Base-by-base conservation (phyloP, 2,113 vertebrate species). In the Phrynosoma platyrhinos region DNA sequence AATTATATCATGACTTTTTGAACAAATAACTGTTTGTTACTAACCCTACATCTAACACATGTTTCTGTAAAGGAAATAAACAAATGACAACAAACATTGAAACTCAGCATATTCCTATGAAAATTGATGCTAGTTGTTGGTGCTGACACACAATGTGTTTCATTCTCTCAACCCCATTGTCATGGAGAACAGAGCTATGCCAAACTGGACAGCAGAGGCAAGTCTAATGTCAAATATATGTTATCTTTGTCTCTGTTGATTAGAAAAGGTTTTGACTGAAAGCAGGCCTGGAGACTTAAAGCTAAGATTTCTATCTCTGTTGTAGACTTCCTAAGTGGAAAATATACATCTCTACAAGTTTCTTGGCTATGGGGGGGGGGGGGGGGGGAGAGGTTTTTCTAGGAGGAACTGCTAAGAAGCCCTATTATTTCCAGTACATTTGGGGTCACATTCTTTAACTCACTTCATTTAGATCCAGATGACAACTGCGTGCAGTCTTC, bases 141-240 rank as follows among this genome's bases (percentile, higher is more conserved):
- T 88, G 92, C 92, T 91, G 92, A 95, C 92, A 95, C 85, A 92
- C 90, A 93, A 93, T 85, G 93, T 93, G 86, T 95, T 95, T 94
- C 91, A 92, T 95, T 94, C 91, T 78, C 82, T 94, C 93, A 91
- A 93, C 87, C 32, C 94, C 92, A 80, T 94, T 96, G 93, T 95
- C 95, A 94, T 0, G 88, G 82, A 89, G 32, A 95, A 87, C 76
- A 91, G 79, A 80, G 88, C 86, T 92, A 84, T 90, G 93, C 87
- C 62, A 79, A 92, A 90, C 84, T 91, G 83, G 94, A 94, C 92
- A 91, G 85, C 64, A 71, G 83, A 91, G 85, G 93, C 0, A 0
- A 12, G 23, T 71, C 88, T 89, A 91, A 90, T 89, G 89, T 90
- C 79, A 87, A 90, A 25, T n/a, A 75, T 84, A 82, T 3, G 68